Percentiles rank a stretch among this genome's conserved stretches.
Conservation (phyloP, 2,113 vertebrate genomes). For the Odontesthes bonariensis region DNA sequence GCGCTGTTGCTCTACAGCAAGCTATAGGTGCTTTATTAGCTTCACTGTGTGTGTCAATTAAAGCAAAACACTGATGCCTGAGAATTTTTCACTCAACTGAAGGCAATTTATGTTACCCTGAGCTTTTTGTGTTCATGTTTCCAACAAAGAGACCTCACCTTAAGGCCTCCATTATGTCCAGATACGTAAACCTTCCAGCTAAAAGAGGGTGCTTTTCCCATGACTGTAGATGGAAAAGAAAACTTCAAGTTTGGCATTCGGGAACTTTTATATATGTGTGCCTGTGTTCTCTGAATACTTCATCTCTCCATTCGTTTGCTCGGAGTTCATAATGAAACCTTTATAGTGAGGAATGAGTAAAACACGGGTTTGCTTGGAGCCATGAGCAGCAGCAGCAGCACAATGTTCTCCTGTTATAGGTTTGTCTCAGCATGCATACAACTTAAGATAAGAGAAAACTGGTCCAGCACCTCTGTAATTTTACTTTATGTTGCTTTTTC, state of each 20-base stretch:
- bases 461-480: background rate
- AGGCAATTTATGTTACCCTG: background rate
- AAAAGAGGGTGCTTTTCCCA: background rate
- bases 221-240: background rate
- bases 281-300: background rate
- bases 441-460: background rate
- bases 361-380: background rate
- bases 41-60: slow-evolving; percentile 19
- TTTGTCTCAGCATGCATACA: background rate
- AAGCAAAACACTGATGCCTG: slow-evolving; percentile 22
- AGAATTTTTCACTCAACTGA: slow-evolving; percentile 9
- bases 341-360: background rate
- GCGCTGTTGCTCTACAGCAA: slow-evolving; percentile 38
- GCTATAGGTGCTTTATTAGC: slow-evolving; percentile 33
- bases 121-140: slow-evolving; percentile 23
- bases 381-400: background rate
- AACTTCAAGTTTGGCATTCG: background rate
- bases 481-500: slow-evolving; percentile 1
- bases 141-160: no score
- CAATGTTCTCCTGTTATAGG: background rate
- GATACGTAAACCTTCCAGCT: no score
- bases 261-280: background rate
- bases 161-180: background rate
- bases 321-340: background rate
- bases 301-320: background rate